phyloP scores from a whole-genome alignment of 2,797 vertebrate genomes.

The Nannoperca obscura region DNA sequence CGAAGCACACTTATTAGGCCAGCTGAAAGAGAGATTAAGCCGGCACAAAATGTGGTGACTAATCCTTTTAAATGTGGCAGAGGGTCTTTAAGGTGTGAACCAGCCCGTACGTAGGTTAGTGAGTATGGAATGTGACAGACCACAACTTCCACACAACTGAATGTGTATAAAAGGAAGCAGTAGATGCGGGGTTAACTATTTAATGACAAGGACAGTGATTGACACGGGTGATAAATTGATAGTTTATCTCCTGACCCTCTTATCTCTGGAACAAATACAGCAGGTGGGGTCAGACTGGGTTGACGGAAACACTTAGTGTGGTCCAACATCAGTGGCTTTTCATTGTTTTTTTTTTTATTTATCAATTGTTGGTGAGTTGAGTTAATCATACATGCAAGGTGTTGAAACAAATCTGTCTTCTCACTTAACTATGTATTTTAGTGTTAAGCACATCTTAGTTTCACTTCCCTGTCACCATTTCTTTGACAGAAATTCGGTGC shows the following conservation, averaged over 20 bases:
- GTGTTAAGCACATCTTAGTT: slow-evolving; percentile 44
- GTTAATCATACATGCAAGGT: slow-evolving; percentile 37
- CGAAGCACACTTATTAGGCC: slow-evolving; percentile 88
- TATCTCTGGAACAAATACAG: slow-evolving; percentile 76
- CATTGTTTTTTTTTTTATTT: slow-evolving; percentile 7
- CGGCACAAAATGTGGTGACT: slow-evolving; percentile 88
- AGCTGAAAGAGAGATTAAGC: slow-evolving; percentile 90
- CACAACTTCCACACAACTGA: slow-evolving; percentile 40
- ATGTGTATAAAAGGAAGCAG: slow-evolving; percentile 41
- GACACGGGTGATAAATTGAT: slow-evolving; percentile 74
- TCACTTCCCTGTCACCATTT: slow-evolving; percentile 63
- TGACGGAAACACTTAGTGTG: slow-evolving; percentile 54
- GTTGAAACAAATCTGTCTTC: slow-evolving; percentile 29
- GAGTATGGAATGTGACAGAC: slow-evolving; percentile 62
- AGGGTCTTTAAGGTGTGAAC: slow-evolving; percentile 86
- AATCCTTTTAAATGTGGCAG: slow-evolving; percentile 90
- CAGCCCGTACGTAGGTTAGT: slow-evolving; percentile 71
- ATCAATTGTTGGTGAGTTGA: slow-evolving; percentile 15
- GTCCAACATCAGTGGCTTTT: slow-evolving; percentile 38
- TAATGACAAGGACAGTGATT: slow-evolving; percentile 75
- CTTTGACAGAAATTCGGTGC: slow-evolving; percentile 58
- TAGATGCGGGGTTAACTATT: slow-evolving; percentile 60
- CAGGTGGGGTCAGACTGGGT: slow-evolving; percentile 67
- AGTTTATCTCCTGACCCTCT: slow-evolving; percentile 77
- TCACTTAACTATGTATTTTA: slow-evolving; percentile 19